Base-by-base conservation (phyloP, 2,888 invertebrate species). In the Pemphredon lugubris region DNA sequence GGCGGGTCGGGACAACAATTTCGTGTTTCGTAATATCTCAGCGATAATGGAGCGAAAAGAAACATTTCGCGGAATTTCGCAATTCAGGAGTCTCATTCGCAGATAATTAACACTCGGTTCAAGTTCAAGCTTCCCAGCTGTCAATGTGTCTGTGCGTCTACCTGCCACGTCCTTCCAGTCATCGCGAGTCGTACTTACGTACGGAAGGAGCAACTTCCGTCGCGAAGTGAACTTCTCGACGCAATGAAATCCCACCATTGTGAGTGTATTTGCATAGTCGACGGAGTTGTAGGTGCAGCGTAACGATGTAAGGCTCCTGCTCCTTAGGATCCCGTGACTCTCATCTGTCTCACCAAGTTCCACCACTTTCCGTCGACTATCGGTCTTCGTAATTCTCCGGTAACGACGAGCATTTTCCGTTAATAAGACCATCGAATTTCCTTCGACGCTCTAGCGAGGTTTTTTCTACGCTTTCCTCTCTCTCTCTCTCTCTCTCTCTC, bases 271-370 rank as follows among this genome's bases (percentile, higher is more conserved):
- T 47, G 39, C 21, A 26, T 13, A 6, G 21, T 51, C 45, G 11
- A 34, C 34, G 34, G 4, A 34, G 5, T 2, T 34, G 11, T 26
- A 26, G 3, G n/a, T 34, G 7, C 11, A 11, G n/a, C 11, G 11
- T 34, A 34, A 7, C 4, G 11, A 11, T 34, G 40, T 16, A 16
- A 16, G 4, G 14, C 42, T 21, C 1, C 0, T 0, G 1, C 18
- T 7, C 14, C 13, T 11, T 9, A 9, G 47, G 26, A 78, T 79
- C 72, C 70, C 66, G 14, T 21, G 70, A 64, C 77, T 58, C 77
- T 69, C 70, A 50, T 77, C 70, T 55, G 63, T 54, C 75, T 70
- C 42, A 44, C n/a, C n/a, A 55, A 78, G 81, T 82, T 81, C 71
- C 77, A 59, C 64, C 65, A 79, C 68, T 77, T 79, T 61, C 65